phyloP scores from a whole-genome alignment of 2,797 vertebrate genomes.

The Craterocephalus amniculus region DNA sequence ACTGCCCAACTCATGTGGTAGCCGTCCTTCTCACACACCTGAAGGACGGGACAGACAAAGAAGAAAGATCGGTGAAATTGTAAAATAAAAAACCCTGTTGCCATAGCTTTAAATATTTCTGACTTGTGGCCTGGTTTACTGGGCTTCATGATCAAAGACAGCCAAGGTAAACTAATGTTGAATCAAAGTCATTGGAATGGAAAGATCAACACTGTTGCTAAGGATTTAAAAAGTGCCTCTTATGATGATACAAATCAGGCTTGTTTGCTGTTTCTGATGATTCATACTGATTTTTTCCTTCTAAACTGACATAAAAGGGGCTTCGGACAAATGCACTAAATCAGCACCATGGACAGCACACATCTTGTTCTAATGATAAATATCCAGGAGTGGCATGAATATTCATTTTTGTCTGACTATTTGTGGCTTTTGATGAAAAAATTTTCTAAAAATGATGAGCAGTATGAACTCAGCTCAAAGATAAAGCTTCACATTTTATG shows the following conservation, averaged over 20 bases:
- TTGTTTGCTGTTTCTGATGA: neutral
- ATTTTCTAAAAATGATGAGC: neutral
- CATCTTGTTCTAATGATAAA: neutral
- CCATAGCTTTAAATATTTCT: neutral
- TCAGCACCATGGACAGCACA: conserved; percentile 13
- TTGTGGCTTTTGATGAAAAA: too few relatives aligned
- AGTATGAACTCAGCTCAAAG: neutral
- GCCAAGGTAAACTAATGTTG: neutral
- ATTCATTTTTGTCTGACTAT: too few relatives aligned
- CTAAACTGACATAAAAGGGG: neutral
- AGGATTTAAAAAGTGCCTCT: neutral
- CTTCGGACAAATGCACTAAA: neutral
- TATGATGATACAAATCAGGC: neutral
- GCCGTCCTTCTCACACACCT: conserved; percentile 93
- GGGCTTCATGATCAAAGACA: neutral
- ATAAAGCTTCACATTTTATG: neutral
- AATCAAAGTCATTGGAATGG: neutral
- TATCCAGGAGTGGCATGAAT: too few relatives aligned
- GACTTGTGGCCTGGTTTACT: neutral
- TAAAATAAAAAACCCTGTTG: neutral
- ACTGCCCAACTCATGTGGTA: conserved; percentile 91
- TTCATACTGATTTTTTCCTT: neutral
- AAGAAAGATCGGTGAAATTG: neutral
- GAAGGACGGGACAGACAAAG: neutral
- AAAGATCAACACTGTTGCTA: neutral